Base-by-base conservation (phyloP, 2,888 invertebrate species). In the Unio delphinus region DNA sequence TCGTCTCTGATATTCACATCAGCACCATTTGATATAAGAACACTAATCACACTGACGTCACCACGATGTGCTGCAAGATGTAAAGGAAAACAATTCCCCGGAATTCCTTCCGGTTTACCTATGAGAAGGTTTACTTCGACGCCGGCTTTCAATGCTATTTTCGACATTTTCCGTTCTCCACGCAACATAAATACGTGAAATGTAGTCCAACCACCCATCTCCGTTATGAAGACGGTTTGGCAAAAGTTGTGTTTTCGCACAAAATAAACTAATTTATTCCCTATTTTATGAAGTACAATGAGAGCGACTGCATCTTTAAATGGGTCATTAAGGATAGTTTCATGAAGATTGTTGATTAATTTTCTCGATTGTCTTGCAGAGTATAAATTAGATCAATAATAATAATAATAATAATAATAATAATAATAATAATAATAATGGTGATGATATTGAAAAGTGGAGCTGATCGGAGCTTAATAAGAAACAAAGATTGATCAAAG, bases 11-110 rank as follows among this genome's bases (percentile, higher is more conserved):
- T 67, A 65, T 84, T 76, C 8, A 86, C 67, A 11, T 79, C 72
- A 15, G 83, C 84, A 11, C 80, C 81, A 28, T 79, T 72, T 61
- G 82, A 79, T 11, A 85, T 60, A 23, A 86, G 75, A 54, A 85
- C 71, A 65, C 84, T 79, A 11, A 85, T 74, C 28, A 86, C 77
- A 69, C 83, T 85, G 60, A 84, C 82, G 73, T 86, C 86, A 56
- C 86, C 85, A 8, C 85, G 76, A 70, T 86, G 82, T 0, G 86
- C 84, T 28, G 85, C 86, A 20, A 86, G 72, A 65, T 86, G 86
- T 26, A 86, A 73, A 15, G 84, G 82, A 2, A 83, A 72, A 65
- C 85, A 86, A 1, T 81, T 74, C 0, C 83, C 83, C 0, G 85
- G 85, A 1, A 86, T 75, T 17, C 83, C 85, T n/a, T 83, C 81